Evolutionary conservation across 2,888 invertebrate species (phyloP), one percentile per base, ranked within the genome.

Genomic region (Eupeodes luniger): DNA sequence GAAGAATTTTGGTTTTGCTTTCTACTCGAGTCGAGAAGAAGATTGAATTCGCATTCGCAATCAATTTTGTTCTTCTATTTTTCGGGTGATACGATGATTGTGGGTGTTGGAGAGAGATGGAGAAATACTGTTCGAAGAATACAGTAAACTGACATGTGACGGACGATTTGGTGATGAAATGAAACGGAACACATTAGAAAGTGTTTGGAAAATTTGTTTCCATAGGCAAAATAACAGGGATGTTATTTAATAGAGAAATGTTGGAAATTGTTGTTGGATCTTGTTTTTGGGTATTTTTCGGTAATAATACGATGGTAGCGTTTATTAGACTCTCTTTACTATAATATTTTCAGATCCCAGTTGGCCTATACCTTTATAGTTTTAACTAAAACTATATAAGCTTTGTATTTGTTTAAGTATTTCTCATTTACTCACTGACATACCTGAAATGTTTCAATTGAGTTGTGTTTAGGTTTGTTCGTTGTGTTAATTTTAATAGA

Each of bases 41-140:
- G 87, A 84, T 40, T 84, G 70, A 57, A 47, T 77, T 72, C 80
- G 72, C 76, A 80, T 67, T 87, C 87, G 84, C 87, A 87, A 84
- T 77, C 87, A 81, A 77, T 80, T 74, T 44, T 87, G 1, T 72
- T 59, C 59, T 72, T 80, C 14, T 72, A 5, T 47, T 64, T 44
- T 69, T 34, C 11, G 16, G 27, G 49, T 66, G 59, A 51, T 74
- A 40, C 40, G 53, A 16, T 14, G 64, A n/a, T 62, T 12, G 49
- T 40, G 61, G 27, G 62, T 34, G 80, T 51, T 9, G 14, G 72
- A 77, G 7, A 16, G 16, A 49, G 69, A 57, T 53, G 34, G 49
- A 7, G 27, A 49, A 14, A 16, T 57, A 10, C 7, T 67, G 14
- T n/a, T n/a, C 12, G 34, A 75, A 47, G 69, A 72, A 47, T 12